These are phyloP conservation scores for Lamellibrachia columna DNA, from an alignment of 2,888 invertebrate species.

Conservation along the genomic window DNA sequence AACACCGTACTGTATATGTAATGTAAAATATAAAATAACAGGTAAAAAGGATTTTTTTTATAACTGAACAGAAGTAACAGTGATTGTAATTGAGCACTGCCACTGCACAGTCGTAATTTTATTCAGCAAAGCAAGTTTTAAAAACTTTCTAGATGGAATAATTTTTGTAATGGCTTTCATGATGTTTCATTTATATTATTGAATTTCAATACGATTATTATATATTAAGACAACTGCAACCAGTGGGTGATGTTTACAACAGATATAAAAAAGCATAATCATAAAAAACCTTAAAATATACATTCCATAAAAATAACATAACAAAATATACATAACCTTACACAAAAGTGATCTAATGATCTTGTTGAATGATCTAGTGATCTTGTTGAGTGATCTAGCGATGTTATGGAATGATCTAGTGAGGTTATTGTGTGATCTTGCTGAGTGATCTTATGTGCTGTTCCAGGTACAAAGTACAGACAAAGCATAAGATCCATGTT, in stretches of 20 bases:
- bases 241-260: no score
- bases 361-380: neutral
- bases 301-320: no score
- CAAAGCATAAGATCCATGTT: slow-evolving; percentile 37
- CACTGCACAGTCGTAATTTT: no score
- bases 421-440: neutral
- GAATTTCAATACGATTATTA: neutral
- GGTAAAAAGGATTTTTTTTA: no score
- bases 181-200: neutral
- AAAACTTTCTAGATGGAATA: no score
- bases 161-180: neutral
- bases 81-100: no score
- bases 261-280: no score
- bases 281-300: no score
- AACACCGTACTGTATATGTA: neutral
- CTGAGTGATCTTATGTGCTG: neutral
- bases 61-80: no score
- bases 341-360: neutral
- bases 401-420: neutral
- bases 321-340: no score
- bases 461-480: slow-evolving; percentile 43
- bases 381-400: neutral
- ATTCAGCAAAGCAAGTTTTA: no score
- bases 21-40: neutral
- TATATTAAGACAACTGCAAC: no score